Base-by-base conservation (phyloP, 2,888 invertebrate genomes). In the Cephus sareptanus region DNA sequence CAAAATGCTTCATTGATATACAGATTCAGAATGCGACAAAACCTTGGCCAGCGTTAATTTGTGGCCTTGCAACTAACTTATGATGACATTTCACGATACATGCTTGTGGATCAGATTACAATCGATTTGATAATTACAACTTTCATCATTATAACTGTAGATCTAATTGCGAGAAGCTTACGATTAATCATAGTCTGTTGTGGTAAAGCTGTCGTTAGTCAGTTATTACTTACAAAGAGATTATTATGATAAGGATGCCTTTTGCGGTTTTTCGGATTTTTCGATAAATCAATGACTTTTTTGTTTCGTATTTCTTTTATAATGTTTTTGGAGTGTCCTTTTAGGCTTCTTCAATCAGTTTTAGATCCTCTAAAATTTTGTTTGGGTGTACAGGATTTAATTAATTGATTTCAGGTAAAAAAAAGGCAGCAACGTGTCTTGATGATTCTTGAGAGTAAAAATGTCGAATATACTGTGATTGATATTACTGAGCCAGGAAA, bases 401-500 rank as follows among this genome's bases (percentile, higher is more conserved):
- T 13, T 77, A 0, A 31, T 81, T 82, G 40, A 82, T 92, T 93
- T 79, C 91, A 99, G 99, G 97, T 99, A 84, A 98, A 98, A 92
- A 99, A 98, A 92, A 94, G 98, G 86, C 98, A 99, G 92, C 98
- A 98, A 91, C 95, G 98, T 83, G 97, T 99, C 78, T 92, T 97
- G 87, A 97, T 98, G 96, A 97, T 98, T 89, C 93, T 99, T 88
- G 98, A 98, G 89, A 97, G 98, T 85, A 97, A 97, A 93, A 95
- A 94, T 92, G 96, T 99, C 86, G 95, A 96, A 87, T 98, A 98
- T 92, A 96, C 97, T 91, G 93, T 95, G 81, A 95, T 99, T 89
- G 99, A 99, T 92, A 98, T 99, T 89, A 96, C 98, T 75, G 98
- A 98, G 91, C 98, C 98, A 31, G 97, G 96, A 76, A 95, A 95